phyloP scores from a whole-genome alignment of 2,888 invertebrate genomes.

The Macrophya alboannulata region DNA sequence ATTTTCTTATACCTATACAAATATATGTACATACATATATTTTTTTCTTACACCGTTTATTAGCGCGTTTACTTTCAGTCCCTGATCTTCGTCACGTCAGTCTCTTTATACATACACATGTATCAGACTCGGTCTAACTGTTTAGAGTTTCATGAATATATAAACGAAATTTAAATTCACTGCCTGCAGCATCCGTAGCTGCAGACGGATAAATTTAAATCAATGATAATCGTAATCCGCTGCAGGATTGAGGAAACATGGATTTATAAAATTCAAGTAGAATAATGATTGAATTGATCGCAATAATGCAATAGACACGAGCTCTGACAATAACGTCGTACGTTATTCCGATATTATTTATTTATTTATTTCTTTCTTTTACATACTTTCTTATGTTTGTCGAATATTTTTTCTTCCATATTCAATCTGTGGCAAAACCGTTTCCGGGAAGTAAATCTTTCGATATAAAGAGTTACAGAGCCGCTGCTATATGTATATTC shows the following conservation, averaged over 20 bases:
- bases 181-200: not conserved
- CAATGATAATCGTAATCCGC: not conserved
- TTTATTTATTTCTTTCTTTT: slow-evolving; percentile 9
- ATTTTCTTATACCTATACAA: too few species aligned
- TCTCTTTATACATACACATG: not conserved
- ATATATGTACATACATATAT: too few species aligned
- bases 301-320: too few species aligned
- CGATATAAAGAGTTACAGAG: not conserved
- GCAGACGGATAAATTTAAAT: not conserved
- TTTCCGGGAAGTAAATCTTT: slow-evolving; percentile 6
- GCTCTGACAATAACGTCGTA: not conserved
- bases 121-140: not conserved
- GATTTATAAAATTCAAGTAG: not conserved
- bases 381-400: not conserved
- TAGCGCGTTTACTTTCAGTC: not conserved
- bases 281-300: too few species aligned
- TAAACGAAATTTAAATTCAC: slow-evolving; percentile 1
- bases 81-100: not conserved
- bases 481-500: too few species aligned
- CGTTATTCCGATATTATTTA: not conserved
- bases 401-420: not conserved
- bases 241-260: not conserved
- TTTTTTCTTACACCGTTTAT: not conserved
- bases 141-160: not conserved
- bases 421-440: not conserved